Base-by-base conservation (phyloP, 2,797 vertebrate species). In the Anolis apletophallus region DNA sequence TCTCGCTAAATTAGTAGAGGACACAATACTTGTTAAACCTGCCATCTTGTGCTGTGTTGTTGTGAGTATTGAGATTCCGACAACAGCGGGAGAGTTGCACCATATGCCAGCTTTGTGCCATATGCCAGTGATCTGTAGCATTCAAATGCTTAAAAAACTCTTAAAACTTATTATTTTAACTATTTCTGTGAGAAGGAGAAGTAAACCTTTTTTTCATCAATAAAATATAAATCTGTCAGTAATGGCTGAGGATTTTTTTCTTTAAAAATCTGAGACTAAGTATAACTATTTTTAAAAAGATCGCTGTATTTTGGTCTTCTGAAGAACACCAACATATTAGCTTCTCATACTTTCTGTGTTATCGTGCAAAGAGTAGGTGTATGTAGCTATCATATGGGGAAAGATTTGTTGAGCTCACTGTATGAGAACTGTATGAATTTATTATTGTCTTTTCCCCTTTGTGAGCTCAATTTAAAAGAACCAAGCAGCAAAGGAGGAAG, bases 331-430 rank as follows among this genome's bases (percentile, higher is more conserved):
- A 68, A 68, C 40, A 80, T 7, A 61, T 79, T 13, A 40, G 13
- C 57, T 40, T 34, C 46, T 50, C 40, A n/a, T 10, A 19, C 29
- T 81, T 32, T 17, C 40, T 6, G 17, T 52, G 10, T 9, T 46
- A 81, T 21, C 13, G 21, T 46, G 29, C 29, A 17, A 76, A 76
- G 14, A 32, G 21, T 80, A 40, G 17, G 34, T n/a, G 8, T 16
- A 32, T 68, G 29, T 32, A 46, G 19, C 67, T 81, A n/a, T 52
- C 40, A 3, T 61, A 34, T 36, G 55, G 32, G 21, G 55, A 61
- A 36, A 79, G 77, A 79, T 26, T 80, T 61, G 78, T 80, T 36
- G 78, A 80, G 78, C 32, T 61, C 36, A 80, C 12, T 46, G 78
- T 61, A n/a, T 80, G 13, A 40, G 61, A 29, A 26, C 61, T 64